Conservation (phyloP, 2,888 invertebrate species). For the Harpalus rubripes region DNA sequence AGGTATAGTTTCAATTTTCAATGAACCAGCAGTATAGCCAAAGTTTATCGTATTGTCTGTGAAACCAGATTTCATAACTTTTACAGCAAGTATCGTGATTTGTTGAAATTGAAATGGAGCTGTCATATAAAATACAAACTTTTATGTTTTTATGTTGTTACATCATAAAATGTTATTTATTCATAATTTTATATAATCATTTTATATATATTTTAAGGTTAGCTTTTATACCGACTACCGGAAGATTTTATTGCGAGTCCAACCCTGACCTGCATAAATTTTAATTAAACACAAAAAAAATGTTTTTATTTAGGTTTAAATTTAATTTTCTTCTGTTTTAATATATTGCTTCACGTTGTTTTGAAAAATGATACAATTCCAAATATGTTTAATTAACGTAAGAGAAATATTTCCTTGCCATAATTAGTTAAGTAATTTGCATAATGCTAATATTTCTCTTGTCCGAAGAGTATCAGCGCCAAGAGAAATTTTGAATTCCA, state of each 20-base stretch:
- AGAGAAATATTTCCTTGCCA: background rate
- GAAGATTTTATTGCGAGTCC: slow-evolving; percentile 9
- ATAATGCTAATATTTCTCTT: slow-evolving; percentile 18
- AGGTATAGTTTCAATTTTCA: too few relatives aligned
- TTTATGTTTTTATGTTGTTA: background rate
- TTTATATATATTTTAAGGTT: background rate
- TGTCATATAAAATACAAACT: background rate
- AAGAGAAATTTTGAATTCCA: slow-evolving; percentile 38
- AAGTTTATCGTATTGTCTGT: too few relatives aligned
- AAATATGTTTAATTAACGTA: slow-evolving; percentile 4
- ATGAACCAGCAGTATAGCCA: too few relatives aligned
- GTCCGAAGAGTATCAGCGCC: background rate
- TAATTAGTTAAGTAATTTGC: slow-evolving; percentile 25
- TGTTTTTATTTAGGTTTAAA: too few relatives aligned
- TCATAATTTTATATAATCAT: background rate
- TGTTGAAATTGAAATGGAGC: background rate
- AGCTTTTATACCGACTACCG: background rate
- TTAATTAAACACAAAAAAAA: background rate
- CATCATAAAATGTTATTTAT: background rate
- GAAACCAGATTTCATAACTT: too few relatives aligned
- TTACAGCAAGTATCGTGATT: too few relatives aligned
- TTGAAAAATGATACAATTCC: slow-evolving; percentile 8
- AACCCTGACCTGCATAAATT: slow-evolving; percentile 28
- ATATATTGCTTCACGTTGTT: background rate
- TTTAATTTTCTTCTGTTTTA: too few relatives aligned